phyloP scores from a whole-genome alignment of 2,888 invertebrate species.

The Seira sanloemensis region DNA sequence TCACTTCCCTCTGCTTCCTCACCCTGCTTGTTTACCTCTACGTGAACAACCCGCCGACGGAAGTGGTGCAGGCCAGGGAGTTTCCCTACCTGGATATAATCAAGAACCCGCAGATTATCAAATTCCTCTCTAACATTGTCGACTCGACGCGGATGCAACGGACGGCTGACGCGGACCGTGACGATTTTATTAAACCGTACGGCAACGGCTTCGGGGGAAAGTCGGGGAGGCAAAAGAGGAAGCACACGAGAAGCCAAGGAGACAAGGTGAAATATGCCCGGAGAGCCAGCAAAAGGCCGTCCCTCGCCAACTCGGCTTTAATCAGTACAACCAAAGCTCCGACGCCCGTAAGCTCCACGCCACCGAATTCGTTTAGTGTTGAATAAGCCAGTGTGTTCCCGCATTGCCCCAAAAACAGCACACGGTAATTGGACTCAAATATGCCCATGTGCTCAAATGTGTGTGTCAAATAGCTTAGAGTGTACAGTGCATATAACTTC shows the following conservation, averaged over 20 bases:
- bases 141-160: conserved; percentile 22
- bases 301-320: too few relatives aligned
- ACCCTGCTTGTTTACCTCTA: conserved; percentile 68
- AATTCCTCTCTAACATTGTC: conserved; percentile 57
- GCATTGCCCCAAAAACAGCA: too few relatives aligned
- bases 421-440: too few relatives aligned
- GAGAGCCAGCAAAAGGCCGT: conserved; percentile 27
- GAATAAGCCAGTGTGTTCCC: too few relatives aligned
- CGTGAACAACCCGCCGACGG: conserved; percentile 72
- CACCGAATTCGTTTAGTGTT: too few relatives aligned
- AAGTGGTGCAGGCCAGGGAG: conserved; percentile 71
- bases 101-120: conserved; percentile 64
- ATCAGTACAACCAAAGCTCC: too few relatives aligned
- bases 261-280: conserved; percentile 28
- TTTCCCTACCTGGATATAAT: conserved; percentile 50
- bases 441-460: too few relatives aligned
- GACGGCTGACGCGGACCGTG: not conserved
- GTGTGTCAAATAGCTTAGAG: too few relatives aligned
- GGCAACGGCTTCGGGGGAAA: conserved; percentile 38
- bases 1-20: conserved; percentile 63
- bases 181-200: conserved; percentile 39
- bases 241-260: conserved; percentile 23
- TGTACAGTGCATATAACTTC: too few relatives aligned
- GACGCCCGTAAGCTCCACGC: too few relatives aligned
- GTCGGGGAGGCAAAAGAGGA: conserved; percentile 40